Base-by-base conservation (phyloP, 2,888 invertebrate genomes). In the Drosophila atroscutellata region DNA sequence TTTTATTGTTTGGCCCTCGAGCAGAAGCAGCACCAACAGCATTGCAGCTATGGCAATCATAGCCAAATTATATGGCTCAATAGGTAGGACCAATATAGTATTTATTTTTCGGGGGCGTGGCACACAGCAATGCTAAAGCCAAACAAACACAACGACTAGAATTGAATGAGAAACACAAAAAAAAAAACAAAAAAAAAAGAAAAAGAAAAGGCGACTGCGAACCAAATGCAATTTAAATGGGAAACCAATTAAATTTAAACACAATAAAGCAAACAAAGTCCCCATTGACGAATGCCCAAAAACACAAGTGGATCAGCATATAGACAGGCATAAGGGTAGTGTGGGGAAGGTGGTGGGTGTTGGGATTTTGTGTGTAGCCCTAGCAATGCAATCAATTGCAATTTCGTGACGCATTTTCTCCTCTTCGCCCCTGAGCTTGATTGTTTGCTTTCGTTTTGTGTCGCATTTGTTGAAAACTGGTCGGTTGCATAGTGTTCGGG, bases 171-270 rank as follows among this genome's bases (percentile, higher is more conserved):
- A 13, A 60, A 45, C 47, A 73, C n/a, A 4, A n/a, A 15, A 54
- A 24, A 36, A 15, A 5, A 6, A 28, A 26, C 26, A 18, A 18
- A 2, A 28, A 8, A 49, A 18, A 11, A 9, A 6, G 1, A 18
- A 37, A 37, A 28, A 37, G n/a, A 49, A 64, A 58, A 7, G 54
- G 18, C 55, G 13, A 28, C 39, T 28, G 39, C 64, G 62, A 69
- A 70, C 26, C 61, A 42, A 86, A 80, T 74, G 89, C 89, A 88
- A 87, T 90, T 89, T 83, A 81, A 87, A 87, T 83, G 72, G 81
- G 87, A 87, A 87, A 89, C 86, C 89, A 87, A 90, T 87, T 86
- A 89, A 90, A 89, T 86, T 90, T 89, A 83, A 90, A 75, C 70
- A 77, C 73, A 79, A 69, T 59, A 58, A 69, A 77, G 58, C 67